Percentiles rank a stretch among this genome's conserved stretches.
Conservation (phyloP, 2,888 invertebrate genomes). For the Drosophila parthenogenetica region DNA sequence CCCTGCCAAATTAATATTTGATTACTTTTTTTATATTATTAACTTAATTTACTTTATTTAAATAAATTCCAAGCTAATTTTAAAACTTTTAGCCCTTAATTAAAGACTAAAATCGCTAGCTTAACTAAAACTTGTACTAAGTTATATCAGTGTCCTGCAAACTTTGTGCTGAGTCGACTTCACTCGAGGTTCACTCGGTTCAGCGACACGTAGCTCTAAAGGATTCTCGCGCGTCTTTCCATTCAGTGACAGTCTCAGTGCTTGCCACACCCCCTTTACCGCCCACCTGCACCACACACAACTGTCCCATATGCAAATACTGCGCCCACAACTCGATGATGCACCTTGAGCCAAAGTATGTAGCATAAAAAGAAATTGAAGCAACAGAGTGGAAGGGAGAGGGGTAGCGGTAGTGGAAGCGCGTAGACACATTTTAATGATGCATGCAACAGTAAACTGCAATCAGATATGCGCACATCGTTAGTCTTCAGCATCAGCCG, state of each 20-base stretch:
- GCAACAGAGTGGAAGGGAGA: constrained; percentile 37
- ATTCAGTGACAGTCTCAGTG: constrained; percentile 42
- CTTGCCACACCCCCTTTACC: not conserved
- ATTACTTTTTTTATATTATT: too few relatives aligned
- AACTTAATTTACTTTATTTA: too few relatives aligned
- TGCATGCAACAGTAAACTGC: constrained; percentile 81
- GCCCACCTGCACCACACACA: not conserved
- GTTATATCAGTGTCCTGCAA: constrained; percentile 34
- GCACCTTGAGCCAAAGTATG: constrained; percentile 76
- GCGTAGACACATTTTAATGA: constrained; percentile 81
- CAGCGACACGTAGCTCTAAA: constrained; percentile 70
- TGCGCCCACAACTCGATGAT: constrained; percentile 60
- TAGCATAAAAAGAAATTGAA: constrained; percentile 74
- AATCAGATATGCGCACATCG: constrained; percentile 80
- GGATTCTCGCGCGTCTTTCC: constrained; percentile 66
- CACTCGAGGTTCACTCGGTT: constrained; percentile 42
- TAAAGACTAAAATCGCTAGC: constrained; percentile 16
- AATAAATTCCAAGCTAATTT: constrained; percentile 17
- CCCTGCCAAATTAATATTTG: not conserved
- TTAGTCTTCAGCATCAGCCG: constrained; percentile 78
- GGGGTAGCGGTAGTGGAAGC: constrained; percentile 10
- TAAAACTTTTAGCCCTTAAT: constrained; percentile 18
- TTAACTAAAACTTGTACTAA: constrained; percentile 1
- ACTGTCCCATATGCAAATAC: constrained; percentile 72
- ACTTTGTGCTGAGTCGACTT: not conserved